Evolutionary conservation across 2,113 vertebrate genomes (phyloP), one percentile per base, ranked within the genome.

Genomic region (Lycaon pictus): DNA sequence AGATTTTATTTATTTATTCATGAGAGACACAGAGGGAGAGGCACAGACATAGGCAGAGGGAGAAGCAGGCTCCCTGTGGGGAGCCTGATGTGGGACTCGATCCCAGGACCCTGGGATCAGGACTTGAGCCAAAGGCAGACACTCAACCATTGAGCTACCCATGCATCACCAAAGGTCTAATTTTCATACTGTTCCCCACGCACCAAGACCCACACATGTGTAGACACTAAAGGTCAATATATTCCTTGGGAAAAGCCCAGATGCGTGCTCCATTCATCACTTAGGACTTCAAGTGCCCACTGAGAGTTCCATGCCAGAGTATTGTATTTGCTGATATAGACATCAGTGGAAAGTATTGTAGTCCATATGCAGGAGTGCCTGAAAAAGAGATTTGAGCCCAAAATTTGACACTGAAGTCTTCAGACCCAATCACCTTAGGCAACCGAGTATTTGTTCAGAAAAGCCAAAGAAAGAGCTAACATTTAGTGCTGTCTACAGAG

Each of bases 241-340:
- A 25, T 23, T 32, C 29, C 35, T 63, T 32, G 13, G 67, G 74
- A 37, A 43, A 86, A 56, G 62, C 2, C 6, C 19, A 35, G 15
- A 32, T 8, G 7, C 23, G 48, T 37, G 15, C 12, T 81, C 53
- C 23, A 25, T 84, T 15, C 19, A 11, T 65, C 9, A n/a, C n/a
- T 32, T 8, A 63, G 60, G 67, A 22, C 60, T 88, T 79, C 53
- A 67, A 4, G 48, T n/a, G 67, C 2, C 55, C 1, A 9, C 3
- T 0, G 0, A 62, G 55, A 19, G 35, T 32, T 71, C 20, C 9
- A 0, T 1, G 16, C 35, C 20, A 3, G 1, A 62, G 67, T 4
- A 0, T 3, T 77, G 8, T 13, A 22, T 48, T 94, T 84, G 4
- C 16, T 23, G 32, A 60, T 58, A 19, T 58, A 67, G 55, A 35